These are phyloP conservation scores for Sphaeridia pumilis DNA, from an alignment of 2,888 invertebrate species.

Conservation along the genomic window DNA sequence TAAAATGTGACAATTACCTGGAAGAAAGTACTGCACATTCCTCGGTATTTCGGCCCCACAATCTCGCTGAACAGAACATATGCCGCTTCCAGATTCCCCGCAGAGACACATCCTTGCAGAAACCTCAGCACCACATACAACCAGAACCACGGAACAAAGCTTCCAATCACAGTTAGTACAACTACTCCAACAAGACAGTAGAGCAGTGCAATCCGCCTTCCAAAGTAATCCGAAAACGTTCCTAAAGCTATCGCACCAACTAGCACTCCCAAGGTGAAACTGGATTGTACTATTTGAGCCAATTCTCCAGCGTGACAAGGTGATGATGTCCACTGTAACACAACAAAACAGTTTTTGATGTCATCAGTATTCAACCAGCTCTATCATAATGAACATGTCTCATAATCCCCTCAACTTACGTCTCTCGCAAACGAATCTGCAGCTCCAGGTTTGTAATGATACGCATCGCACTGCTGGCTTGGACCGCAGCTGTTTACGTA, in stretches of 20 bases:
- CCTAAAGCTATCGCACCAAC: conserved; percentile 36
- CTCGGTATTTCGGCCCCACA: conserved; percentile 31
- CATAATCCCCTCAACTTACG: background rate
- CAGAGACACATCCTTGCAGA: conserved; percentile 7
- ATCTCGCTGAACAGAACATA: conserved; percentile 33
- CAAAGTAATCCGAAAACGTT: conserved; percentile 31
- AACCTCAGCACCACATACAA: conserved; percentile 24
- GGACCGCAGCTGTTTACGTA: conserved; percentile 1
- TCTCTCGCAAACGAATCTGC: conserved; percentile 9
- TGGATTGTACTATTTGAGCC: conserved; percentile 34
- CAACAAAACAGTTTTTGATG: conserved; percentile 5
- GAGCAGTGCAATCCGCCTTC: conserved; percentile 32
- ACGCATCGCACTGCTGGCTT: background rate
- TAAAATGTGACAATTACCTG: conserved; percentile 17
- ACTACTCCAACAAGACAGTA: conserved; percentile 33
- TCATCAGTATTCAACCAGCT: background rate
- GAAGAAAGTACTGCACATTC: conserved; percentile 33
- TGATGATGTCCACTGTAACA: conserved; percentile 34
- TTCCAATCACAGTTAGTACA: conserved; percentile 27
- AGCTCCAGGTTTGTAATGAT: background rate
- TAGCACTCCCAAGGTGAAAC: conserved; percentile 37
- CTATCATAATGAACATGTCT: background rate
- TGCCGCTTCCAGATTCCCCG: conserved; percentile 31
- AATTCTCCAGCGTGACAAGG: conserved; percentile 35
- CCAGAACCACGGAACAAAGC: conserved; percentile 26